Evolutionary conservation across 2,113 vertebrate species (phyloP), one percentile per base, ranked within the genome.

Genomic region (Bostrychus sinensis): DNA sequence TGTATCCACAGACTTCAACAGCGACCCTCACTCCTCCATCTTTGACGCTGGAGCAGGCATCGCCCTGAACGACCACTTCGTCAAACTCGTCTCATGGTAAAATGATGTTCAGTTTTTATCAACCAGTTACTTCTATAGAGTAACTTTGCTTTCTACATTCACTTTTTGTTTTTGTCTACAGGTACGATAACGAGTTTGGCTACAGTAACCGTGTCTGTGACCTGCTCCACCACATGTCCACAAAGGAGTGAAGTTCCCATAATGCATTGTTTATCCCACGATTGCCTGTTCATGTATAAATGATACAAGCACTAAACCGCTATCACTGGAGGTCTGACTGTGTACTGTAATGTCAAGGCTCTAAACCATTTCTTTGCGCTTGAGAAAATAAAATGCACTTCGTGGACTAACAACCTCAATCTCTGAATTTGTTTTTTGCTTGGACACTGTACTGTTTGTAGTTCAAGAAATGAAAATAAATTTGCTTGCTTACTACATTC

Each of bases 141-240:
- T n/a, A n/a, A n/a, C n/a, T n/a, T n/a, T n/a, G n/a, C n/a, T n/a
- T n/a, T n/a, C n/a, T n/a, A n/a, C n/a, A n/a, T n/a, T n/a, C n/a
- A n/a, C n/a, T n/a, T n/a, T 17, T 41, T 3, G 39, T 41, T 16
- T 37, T 7, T 36, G 9, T 4, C 37, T 19, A 16, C 77, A 97
- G 95, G 95, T 97, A 96, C 34, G 95, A 97, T 89, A 97, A 97
- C 0, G 95, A 97, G 85, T 96, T 85, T 1, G 95, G 93, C 50
- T 96, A 97, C 91, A 97, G 95, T 90, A 91, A 92, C 91, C 92
- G 95, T 26, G 94, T 97, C 42, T 91, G 95, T 78, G 95, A 97
- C 88, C 92, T 97, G 58, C 88, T 95, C 78, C 88, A 79, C 62
- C 85, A 95, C 88, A 96, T 97, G 93, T 87, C 89, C 72, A 88